Conservation (phyloP, 2,888 invertebrate species). For the Polymixis lichenea region DNA sequence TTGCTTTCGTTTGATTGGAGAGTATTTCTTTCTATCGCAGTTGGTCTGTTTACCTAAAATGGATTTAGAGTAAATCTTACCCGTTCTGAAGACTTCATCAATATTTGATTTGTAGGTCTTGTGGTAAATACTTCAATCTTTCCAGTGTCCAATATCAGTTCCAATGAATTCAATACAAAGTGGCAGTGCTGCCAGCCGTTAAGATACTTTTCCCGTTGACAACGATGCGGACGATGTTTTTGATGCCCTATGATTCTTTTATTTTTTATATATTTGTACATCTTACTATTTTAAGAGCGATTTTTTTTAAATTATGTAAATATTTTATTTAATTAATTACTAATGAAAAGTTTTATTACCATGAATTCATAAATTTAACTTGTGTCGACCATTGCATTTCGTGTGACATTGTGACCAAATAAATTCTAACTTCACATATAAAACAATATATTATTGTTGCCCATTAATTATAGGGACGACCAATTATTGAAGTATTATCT, state of each 20-base stretch:
- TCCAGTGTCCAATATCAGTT: neutral
- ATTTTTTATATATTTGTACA: too few species aligned
- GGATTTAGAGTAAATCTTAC: neutral
- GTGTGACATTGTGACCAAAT: neutral
- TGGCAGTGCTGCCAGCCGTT: too few species aligned
- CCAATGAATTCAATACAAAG: neutral
- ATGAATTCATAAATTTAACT: neutral
- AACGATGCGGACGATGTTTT: too few species aligned
- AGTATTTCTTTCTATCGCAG: slow-evolving; percentile 33
- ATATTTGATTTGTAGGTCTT: neutral
- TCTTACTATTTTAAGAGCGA: too few species aligned
- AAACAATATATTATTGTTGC: slow-evolving; percentile 40
- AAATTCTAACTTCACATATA: slow-evolving; percentile 1
- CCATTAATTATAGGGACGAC: slow-evolving; percentile 62
- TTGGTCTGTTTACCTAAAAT: slow-evolving; percentile 9
- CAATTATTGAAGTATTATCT: slow-evolving; percentile 69
- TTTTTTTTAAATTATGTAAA: too few species aligned
- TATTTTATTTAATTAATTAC: too few species aligned
- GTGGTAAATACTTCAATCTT: neutral
- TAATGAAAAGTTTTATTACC: too few species aligned
- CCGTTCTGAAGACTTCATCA: slow-evolving; percentile 1
- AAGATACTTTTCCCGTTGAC: too few species aligned
- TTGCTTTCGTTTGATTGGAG: slow-evolving; percentile 27
- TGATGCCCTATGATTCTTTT: too few species aligned
- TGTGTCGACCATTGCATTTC: neutral